A percentile compares a stretch with the other conserved stretches of the same genome.
phyloP scores from a whole-genome alignment of 2,888 invertebrate species.

The Lysandra coridon region DNA sequence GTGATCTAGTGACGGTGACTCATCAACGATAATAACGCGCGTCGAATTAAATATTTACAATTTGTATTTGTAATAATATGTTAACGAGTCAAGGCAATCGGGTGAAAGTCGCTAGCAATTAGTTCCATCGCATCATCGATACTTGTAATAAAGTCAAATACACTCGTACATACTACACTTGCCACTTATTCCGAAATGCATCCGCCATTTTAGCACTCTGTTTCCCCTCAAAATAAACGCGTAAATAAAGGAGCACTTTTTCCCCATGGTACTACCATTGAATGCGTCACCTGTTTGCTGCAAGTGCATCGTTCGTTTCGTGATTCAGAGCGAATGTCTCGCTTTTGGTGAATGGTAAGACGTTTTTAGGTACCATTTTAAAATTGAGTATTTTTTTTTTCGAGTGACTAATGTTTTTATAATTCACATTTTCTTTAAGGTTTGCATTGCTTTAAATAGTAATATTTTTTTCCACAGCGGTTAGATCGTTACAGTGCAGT shows the following conservation, averaged over 20 bases:
- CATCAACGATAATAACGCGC: background rate
- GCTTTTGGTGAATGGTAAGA: background rate
- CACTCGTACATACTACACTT: background rate
- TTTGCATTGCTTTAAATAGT: no score
- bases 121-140: constrained; percentile 11
- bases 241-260: constrained; percentile 43
- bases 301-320: constrained; percentile 54
- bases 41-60: constrained; percentile 13
- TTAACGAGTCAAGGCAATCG: constrained; percentile 28
- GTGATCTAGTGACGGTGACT: constrained; percentile 4
- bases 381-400: background rate
- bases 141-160: background rate
- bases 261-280: constrained; percentile 43
- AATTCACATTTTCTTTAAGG: no score
- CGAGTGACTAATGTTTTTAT: background rate
- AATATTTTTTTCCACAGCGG: background rate
- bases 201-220: constrained; percentile 41
- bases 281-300: constrained; percentile 62
- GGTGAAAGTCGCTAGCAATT: constrained; percentile 24
- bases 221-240: constrained; percentile 43
- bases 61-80: constrained; percentile 24
- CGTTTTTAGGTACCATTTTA: background rate
- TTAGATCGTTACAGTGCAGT: constrained; percentile 21
- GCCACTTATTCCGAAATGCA: constrained; percentile 34
- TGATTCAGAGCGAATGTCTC: constrained; percentile 52